These are phyloP conservation scores for Odobenus rosmarus DNA, from an alignment of 2,113 vertebrate species.

Conservation along the genomic window DNA sequence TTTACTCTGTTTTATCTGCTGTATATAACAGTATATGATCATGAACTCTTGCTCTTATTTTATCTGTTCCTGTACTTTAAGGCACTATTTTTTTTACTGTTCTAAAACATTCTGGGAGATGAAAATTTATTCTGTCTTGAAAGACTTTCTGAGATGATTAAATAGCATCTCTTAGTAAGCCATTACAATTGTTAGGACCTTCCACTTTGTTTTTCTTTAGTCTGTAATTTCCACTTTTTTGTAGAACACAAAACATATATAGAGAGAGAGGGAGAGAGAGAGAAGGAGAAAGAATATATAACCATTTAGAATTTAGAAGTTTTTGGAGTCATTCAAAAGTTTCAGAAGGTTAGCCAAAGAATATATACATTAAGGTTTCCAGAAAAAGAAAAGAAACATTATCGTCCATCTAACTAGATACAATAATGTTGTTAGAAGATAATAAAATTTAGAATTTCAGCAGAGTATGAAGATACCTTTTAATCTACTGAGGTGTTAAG, in stretches of 20 bases:
- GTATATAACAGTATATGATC: neutral
- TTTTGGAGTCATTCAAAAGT: neutral
- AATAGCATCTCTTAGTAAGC: neutral
- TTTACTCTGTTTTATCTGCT: neutral
- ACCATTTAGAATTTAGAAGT: constrained; percentile 34
- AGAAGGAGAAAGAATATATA: neutral
- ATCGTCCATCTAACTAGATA: neutral
- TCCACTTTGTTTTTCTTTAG: neutral
- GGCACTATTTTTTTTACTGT: constrained; percentile 10
- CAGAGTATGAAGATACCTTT: neutral
- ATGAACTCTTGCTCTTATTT: neutral
- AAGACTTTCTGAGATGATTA: constrained; percentile 44
- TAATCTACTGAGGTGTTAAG: neutral
- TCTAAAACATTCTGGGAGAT: neutral
- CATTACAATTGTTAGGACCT: neutral
- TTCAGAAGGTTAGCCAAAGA: constrained; percentile 6
- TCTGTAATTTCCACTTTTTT: neutral
- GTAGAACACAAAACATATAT: neutral
- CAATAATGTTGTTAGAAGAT: neutral
- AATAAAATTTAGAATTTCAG: neutral
- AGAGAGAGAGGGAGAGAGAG: neutral
- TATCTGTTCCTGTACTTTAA: neutral
- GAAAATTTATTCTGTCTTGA: neutral
- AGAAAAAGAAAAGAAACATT: neutral
- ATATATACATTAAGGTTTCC: neutral